phyloP scores from a whole-genome alignment of 2,888 invertebrate species.

The Ochlodes sylvanus region DNA sequence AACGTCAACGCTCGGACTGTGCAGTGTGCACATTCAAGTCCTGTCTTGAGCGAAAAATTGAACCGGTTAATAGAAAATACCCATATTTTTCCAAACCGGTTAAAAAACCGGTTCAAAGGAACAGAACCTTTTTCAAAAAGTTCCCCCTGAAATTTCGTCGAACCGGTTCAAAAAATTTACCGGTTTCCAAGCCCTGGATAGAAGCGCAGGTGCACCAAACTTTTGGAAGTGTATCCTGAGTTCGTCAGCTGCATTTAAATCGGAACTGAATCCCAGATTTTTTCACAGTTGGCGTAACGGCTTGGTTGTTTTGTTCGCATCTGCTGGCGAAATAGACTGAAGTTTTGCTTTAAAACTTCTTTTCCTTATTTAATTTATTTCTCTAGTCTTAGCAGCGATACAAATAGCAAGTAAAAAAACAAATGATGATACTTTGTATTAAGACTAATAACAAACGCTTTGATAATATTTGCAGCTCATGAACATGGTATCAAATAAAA shows the following conservation, averaged over 20 bases:
- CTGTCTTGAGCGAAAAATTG: too few species aligned
- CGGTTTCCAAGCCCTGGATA: too few species aligned
- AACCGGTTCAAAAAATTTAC: too few species aligned
- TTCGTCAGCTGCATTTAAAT: slow-evolving; percentile 36
- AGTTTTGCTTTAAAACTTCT: slow-evolving; percentile 25
- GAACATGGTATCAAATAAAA: too few species aligned
- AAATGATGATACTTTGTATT: neutral
- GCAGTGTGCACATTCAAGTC: too few species aligned
- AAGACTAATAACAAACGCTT: neutral
- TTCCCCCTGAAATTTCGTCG: too few species aligned
- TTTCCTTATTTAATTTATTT: slow-evolving; percentile 13
- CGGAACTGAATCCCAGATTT: slow-evolving; percentile 21
- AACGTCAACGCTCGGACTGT: too few species aligned
- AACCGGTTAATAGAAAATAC: too few species aligned
- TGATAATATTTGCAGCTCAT: too few species aligned
- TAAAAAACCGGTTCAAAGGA: too few species aligned
- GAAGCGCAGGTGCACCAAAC: slow-evolving; percentile 21
- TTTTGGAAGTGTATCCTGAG: slow-evolving; percentile 15
- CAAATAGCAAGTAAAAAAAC: neutral
- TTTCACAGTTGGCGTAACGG: slow-evolving; percentile 32
- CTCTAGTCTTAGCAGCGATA: neutral
- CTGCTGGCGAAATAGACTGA: slow-evolving; percentile 26
- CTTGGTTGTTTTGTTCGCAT: slow-evolving; percentile 22
- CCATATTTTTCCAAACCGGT: too few species aligned
- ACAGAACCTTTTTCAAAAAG: too few species aligned